A percentile compares a stretch with the other conserved stretches of the same genome.
phyloP scores from a whole-genome alignment of 2,797 vertebrate species.

The Muraenolepis orangiensis region DNA sequence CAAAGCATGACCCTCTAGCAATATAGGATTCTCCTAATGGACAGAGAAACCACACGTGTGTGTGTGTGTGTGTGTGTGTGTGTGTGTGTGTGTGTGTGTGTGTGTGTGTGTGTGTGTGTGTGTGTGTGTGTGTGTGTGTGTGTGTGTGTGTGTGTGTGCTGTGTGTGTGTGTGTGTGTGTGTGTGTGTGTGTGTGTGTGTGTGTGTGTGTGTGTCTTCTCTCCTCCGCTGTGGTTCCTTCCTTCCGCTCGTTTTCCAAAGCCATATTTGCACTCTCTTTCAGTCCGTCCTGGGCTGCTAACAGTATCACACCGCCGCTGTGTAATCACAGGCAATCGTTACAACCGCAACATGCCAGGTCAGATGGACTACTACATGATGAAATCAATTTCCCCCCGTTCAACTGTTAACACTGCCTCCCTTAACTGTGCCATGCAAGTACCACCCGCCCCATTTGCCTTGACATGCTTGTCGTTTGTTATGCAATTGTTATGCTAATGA shows the following conservation, averaged over 20 bases:
- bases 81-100: no score
- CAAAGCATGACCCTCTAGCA: no score
- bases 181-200: constrained; percentile 17
- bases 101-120: no score
- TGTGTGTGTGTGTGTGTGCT: neutral
- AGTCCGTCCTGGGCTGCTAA: neutral
- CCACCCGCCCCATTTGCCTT: neutral
- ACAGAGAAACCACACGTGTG: no score
- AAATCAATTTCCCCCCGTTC: neutral
- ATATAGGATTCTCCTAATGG: no score
- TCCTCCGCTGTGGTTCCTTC: constrained; percentile 1
- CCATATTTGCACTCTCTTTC: neutral
- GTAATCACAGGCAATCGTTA: neutral
- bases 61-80: no score
- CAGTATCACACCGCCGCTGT: neutral
- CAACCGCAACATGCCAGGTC: constrained; percentile 37
- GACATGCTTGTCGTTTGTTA: neutral
- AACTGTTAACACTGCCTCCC: no score
- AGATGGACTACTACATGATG: constrained; percentile 2
- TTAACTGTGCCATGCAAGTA: no score
- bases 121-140: no score
- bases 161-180: constrained; percentile 25
- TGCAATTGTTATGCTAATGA: neutral
- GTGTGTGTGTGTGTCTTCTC: constrained; percentile 29
- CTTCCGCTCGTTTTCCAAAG: neutral